phyloP scores from a whole-genome alignment of 1,140 invertebrate genomes.

The Aleiodes sp. region DNA sequence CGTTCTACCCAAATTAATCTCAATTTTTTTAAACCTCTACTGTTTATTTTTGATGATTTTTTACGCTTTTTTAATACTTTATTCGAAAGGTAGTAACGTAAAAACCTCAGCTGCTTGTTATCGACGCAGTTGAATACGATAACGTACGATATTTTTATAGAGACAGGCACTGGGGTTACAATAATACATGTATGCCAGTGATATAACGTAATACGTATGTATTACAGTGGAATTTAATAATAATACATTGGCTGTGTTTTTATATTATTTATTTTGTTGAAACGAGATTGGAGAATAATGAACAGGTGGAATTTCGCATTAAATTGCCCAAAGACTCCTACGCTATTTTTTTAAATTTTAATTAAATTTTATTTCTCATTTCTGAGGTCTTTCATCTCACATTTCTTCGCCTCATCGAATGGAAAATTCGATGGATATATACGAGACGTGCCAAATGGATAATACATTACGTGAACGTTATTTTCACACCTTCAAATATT shows the following conservation, averaged over 20 bases:
- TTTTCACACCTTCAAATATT: not conserved
- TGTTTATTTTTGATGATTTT: no score
- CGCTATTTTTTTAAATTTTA: no score
- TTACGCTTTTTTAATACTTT: no score
- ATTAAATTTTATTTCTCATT: not conserved
- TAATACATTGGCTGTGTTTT: slow-evolving; percentile 14
- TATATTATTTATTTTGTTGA: no score
- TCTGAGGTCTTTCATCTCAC: not conserved
- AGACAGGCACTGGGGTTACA: slow-evolving; percentile 51
- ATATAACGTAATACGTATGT: slow-evolving; percentile 12
- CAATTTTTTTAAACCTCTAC: no score
- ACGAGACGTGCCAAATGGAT: not conserved
- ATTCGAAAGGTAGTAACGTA: slow-evolving; percentile 30
- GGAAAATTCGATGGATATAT: not conserved
- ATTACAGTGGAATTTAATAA: not conserved
- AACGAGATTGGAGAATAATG: no score
- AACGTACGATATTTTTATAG: slow-evolving; percentile 58
- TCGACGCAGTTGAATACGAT: slow-evolving; percentile 50
- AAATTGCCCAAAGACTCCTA: no score
- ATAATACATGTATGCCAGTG: slow-evolving; percentile 55
- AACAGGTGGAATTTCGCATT: no score
- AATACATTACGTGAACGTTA: not conserved
- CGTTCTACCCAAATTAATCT: no score
- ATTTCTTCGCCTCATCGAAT: no score
- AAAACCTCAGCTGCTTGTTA: slow-evolving; percentile 50